Conservation (phyloP, 2,888 invertebrate genomes). For the Drosophila dives region DNA sequence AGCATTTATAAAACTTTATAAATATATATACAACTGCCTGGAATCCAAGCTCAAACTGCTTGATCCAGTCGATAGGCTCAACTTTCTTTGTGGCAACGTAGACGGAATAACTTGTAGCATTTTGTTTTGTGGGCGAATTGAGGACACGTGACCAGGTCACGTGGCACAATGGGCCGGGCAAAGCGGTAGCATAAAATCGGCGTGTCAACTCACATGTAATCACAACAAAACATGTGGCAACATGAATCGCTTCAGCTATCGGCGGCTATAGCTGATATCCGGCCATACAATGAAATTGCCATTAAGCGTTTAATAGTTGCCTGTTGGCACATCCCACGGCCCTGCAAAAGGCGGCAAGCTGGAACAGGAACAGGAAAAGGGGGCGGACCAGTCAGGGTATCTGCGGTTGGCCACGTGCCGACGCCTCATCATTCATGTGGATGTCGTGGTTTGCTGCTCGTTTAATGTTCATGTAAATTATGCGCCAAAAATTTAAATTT, state of each 20-base stretch:
- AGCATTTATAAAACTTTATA: no score
- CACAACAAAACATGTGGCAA: slow-evolving; percentile 69
- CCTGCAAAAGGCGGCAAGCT: slow-evolving; percentile 28
- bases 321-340: slow-evolving; percentile 74
- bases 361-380: slow-evolving; percentile 18
- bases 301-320: slow-evolving; percentile 82
- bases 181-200: slow-evolving; percentile 36
- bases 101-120: slow-evolving; percentile 52
- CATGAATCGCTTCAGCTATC: slow-evolving; percentile 48
- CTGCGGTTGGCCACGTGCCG: slow-evolving; percentile 78
- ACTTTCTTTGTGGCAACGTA: background rate
- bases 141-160: slow-evolving; percentile 82
- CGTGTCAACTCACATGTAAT: slow-evolving; percentile 79
- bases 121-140: slow-evolving; percentile 70
- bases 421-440: slow-evolving; percentile 76
- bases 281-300: slow-evolving; percentile 77
- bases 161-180: slow-evolving; percentile 56
- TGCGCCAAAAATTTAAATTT: slow-evolving; percentile 79
- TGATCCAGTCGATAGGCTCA: background rate
- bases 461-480: slow-evolving; percentile 79
- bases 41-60: background rate
- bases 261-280: slow-evolving; percentile 64
- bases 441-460: slow-evolving; percentile 53
- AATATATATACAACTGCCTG: no score
- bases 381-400: slow-evolving; percentile 45